Evolutionary conservation across 2,113 vertebrate genomes (phyloP), one percentile per base, ranked within the genome.

Genomic region (Eulacestoma nigropectus): DNA sequence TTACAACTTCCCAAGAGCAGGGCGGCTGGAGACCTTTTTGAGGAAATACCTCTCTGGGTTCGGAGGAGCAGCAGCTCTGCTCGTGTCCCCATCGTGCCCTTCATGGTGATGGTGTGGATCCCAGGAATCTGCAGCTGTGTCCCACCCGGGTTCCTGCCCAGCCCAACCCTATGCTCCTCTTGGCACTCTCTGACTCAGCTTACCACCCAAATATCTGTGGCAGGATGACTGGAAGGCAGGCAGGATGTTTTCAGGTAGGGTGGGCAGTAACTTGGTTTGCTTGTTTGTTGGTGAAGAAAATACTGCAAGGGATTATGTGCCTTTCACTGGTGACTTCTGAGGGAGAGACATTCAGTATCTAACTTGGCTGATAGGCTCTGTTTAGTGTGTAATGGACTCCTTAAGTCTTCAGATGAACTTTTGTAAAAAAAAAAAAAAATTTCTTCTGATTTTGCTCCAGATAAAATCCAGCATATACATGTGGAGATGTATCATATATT

Each of bases 11-110:
- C 20, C 3, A 3, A 49, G 44, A 6, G 0, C 6, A 8, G 44
- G 68, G 35, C 46, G 80, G 41, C 41, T 81, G n/a, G 33, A 62
- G 25, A 29, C 15, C 4, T 57, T 1, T 30, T 32, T 74, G 59
- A 55, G 33, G 35, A 0, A 11, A 20, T 65, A 29, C 17, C 10
- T 60, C 57, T 52, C 10, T 0, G 0, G 21, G 9, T 7, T 7
- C 0, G 2, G 2, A 35, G 37, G 26, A 46, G 6, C 0, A 3
- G 63, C 49, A 83, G 35, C 39, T 89, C 49, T 10, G 6, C 7
- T 32, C 4, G 12, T 30, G 39, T 75, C 33, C 20, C 11, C 10
- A 7, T 75, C 1, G 1, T 30, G 4, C 6, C n/a, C 13, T 52
- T 60, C 4, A 2, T 20, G 26, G n/a, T 21, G 23, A 18, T 16